phyloP scores from a whole-genome alignment of 1,140 invertebrate species.

The Meloidogyne hapla region DNA sequence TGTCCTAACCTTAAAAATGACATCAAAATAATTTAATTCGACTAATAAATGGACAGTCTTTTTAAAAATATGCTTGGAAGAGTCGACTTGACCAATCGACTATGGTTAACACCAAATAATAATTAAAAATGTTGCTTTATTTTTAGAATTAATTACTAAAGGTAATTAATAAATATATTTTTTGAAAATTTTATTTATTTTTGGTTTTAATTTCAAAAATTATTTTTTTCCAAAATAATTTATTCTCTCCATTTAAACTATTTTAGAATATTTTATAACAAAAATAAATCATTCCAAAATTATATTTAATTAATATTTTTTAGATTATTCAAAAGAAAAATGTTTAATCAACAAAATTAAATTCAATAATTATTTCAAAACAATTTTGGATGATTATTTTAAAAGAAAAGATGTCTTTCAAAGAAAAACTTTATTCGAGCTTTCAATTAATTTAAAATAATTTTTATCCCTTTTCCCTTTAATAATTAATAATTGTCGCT shows the following conservation, averaged over 20 bases:
- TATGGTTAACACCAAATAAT: neutral
- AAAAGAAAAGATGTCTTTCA: neutral
- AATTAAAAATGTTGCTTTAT: neutral
- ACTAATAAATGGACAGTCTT: neutral
- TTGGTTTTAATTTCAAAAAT: too few species aligned
- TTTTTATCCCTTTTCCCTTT: neutral
- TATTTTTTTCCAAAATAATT: too few species aligned
- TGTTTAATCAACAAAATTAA: too few species aligned
- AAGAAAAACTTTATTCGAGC: neutral
- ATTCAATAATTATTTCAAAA: neutral
- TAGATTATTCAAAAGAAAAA: neutral
- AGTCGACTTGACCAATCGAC: neutral
- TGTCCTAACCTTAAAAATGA: neutral
- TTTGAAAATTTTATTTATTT: too few species aligned
- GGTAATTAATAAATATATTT: too few species aligned
- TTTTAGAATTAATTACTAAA: neutral
- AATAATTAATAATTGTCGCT: slow-evolving; percentile 18
- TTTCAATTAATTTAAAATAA: neutral
- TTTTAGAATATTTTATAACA: too few species aligned
- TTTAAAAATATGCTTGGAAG: neutral
- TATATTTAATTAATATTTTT: neutral
- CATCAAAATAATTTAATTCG: neutral
- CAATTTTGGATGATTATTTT: neutral
- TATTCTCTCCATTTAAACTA: too few species aligned
- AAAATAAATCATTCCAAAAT: too few species aligned